Evolutionary conservation across 1,140 invertebrate genomes (phyloP), one percentile per base, ranked within the genome.

Genomic region (Scaptodrosophila lebanonensis): DNA sequence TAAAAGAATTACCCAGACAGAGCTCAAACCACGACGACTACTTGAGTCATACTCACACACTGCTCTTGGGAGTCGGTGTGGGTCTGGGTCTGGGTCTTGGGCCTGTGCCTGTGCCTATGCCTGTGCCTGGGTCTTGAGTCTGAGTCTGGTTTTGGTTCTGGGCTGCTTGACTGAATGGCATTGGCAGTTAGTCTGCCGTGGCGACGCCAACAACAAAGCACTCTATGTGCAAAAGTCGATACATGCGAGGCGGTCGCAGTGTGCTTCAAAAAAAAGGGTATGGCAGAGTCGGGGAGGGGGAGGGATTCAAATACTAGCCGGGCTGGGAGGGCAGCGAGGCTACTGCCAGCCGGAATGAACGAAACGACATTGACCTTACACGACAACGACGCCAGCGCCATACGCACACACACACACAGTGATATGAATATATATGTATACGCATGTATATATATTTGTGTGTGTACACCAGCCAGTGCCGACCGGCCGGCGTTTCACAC

Each of bases 301-400:
- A 39, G 29, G 18, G 11, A 25, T n/a, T n/a, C n/a, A n/a, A n/a
- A n/a, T n/a, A n/a, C 36, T 20, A 22, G 40, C 16, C 17, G 20
- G 20, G 17, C 22, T 29, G 50, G 50, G 50, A 40, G 51, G 36
- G 18, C 42, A 44, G 59, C 32, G 22, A 38, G 49, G 27, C 36
- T 25, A 22, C 44, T 45, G 54, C 38, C 15, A 15, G 12, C 16
- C 32, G 15, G 30, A 44, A 47, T 50, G 56, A 45, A 66, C 66
- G 61, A 83, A 83, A 70, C 79, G 79, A 83, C 79, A 83, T 83
- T 83, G 79, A 83, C 79, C 79, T 83, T 83, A 83, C 79, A 68
- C 67, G 33, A 40, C 48, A 8, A 25, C 22, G 22, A 25, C 22
- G 22, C 3, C 22, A 8, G 22, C 22, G 22, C 3, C 22, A 8